Base-by-base conservation (phyloP, 2,797 vertebrate species). In the Platyrinchus mystaceus region DNA sequence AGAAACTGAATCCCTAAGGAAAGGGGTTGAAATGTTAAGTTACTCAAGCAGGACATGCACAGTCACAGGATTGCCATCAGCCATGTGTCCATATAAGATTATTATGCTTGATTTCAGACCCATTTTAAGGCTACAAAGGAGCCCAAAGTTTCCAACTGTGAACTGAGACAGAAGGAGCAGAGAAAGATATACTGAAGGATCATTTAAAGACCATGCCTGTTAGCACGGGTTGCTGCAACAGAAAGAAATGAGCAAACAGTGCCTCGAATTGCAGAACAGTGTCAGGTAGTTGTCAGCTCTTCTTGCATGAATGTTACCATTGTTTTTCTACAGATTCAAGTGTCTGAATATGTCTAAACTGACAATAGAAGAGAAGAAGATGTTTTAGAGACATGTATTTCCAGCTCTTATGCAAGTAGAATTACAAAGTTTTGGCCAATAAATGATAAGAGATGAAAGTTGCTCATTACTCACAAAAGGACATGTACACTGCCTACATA, bases 51-150 rank as follows among this genome's bases (percentile, higher is more conserved):
- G 23, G 27, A 39, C 21, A 17, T 56, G 11, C 39, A 56, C 11
- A 44, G 7, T 79, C 21, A 37, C 23, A 79, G 43, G 37, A 59
- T 1, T 66, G 20, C 36, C 19, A 10, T 74, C 0, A 0, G 5
- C 24, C 11, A 10, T 13, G 12, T 36, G 28, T 46, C 2, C 0
- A 15, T 44, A 10, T 14, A 58, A 56, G 17, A 22, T 23, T 32
- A 5, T 28, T 63, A 64, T 82, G 2, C 26, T 73, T 77, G 26
- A 74, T 56, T 56, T 5, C 27, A 89, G 16, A 15, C 19, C 18
- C 23, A 47, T 28, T 36, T 78, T 53, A 70, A 20, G 46, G 46
- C 46, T 47, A 23, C 9, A 36, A 39, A 70, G 14, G 12, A 81
- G 1, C 22, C 17, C 49, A 24, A 79, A 43, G 2, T 74, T 73